These are phyloP conservation scores for Sycobia sp. DNA, from an alignment of 1,140 invertebrate genomes.

Conservation along the genomic window DNA sequence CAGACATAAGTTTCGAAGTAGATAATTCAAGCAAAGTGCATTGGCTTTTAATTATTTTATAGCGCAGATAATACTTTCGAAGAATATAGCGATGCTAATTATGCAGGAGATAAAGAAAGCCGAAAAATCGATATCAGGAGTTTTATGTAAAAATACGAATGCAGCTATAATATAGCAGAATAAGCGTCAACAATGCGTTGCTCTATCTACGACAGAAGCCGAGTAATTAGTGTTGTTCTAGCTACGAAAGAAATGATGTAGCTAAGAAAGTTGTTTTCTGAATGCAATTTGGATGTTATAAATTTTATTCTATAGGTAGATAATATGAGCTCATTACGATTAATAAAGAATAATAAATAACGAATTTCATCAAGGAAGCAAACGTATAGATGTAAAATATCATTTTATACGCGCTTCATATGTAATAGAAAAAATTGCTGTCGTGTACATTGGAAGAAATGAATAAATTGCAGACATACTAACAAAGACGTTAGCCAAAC, in stretches of 20 bases:
- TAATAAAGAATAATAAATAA: slow-evolving; percentile 39
- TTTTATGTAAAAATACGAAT: slow-evolving; percentile 19
- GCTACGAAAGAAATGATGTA: slow-evolving; percentile 37
- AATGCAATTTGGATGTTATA: slow-evolving; percentile 1
- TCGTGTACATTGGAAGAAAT: slow-evolving; percentile 24
- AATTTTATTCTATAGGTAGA: slow-evolving; percentile 28
- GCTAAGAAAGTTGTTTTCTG: slow-evolving; percentile 11
- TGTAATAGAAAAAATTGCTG: slow-evolving; percentile 11
- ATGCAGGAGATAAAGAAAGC: no score
- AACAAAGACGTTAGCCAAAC: slow-evolving; percentile 29
- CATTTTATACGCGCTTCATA: slow-evolving; percentile 42
- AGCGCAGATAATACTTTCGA: background rate
- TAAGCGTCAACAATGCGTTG: slow-evolving; percentile 41
- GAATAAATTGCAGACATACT: slow-evolving; percentile 32
- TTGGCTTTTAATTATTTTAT: slow-evolving; percentile 10
- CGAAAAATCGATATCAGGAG: slow-evolving; percentile 29
- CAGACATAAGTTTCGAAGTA: slow-evolving; percentile 42
- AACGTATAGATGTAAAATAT: slow-evolving; percentile 42
- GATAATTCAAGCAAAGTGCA: slow-evolving; percentile 11
- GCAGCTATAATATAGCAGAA: slow-evolving; percentile 42
- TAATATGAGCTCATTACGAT: slow-evolving; percentile 39
- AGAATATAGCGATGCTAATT: no score
- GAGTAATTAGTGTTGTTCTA: slow-evolving; percentile 46
- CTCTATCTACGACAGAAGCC: slow-evolving; percentile 47
- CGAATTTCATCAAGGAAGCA: slow-evolving; percentile 38